phyloP scores from a whole-genome alignment of 2,113 vertebrate genomes.

The Craseonycteris thonglongyai region DNA sequence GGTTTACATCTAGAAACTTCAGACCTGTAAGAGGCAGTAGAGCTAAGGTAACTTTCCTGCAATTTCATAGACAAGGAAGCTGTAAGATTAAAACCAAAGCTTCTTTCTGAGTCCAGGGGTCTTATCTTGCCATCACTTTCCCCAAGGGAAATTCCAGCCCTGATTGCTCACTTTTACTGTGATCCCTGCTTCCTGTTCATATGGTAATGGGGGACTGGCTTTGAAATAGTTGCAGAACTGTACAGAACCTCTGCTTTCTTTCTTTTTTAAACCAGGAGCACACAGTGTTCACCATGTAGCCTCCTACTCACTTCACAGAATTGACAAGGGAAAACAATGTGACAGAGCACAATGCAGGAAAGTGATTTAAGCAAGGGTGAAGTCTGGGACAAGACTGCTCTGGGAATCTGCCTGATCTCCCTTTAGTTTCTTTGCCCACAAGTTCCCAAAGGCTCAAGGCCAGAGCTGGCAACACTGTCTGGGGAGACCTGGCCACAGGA shows the following conservation, averaged over 20 bases:
- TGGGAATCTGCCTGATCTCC: background rate
- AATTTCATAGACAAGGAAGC: background rate
- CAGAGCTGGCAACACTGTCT: background rate
- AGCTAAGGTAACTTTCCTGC: background rate
- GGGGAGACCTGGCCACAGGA: background rate
- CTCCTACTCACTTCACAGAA: slow-evolving; percentile 37
- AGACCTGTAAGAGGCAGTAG: background rate
- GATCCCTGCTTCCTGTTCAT: background rate
- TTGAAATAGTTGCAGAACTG: background rate
- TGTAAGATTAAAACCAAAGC: background rate
- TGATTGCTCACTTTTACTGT: background rate
- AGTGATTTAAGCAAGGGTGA: background rate
- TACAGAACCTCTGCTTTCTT: slow-evolving; percentile 15
- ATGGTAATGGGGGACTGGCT: background rate
- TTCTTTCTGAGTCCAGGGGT: background rate
- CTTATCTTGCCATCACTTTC: background rate
- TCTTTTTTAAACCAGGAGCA: slow-evolving; percentile 30
- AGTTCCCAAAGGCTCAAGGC: background rate
- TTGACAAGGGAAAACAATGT: slow-evolving; percentile 37
- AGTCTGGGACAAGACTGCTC: background rate
- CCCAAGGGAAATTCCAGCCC: background rate
- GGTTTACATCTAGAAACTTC: background rate
- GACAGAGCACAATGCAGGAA: background rate
- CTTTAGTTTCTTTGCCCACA: background rate
- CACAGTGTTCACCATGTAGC: slow-evolving; percentile 20